phyloP scores from a whole-genome alignment of 1,140 invertebrate genomes.

The Pectinophora gossypiella region DNA sequence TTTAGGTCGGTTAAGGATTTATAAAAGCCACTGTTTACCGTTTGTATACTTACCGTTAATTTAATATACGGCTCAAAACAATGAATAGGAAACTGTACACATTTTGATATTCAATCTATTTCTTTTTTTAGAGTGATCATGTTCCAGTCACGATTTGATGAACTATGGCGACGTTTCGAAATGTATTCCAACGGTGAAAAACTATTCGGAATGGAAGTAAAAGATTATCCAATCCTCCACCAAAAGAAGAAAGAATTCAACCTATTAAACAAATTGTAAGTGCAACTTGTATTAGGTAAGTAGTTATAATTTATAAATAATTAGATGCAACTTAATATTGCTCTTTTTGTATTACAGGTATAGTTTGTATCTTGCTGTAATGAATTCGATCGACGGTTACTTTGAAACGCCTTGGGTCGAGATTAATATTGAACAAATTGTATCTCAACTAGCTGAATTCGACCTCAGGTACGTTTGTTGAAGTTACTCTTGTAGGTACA shows the following conservation, averaged over 20 bases:
- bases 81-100: too few relatives aligned
- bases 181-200: slow-evolving; percentile 88
- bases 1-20: too few relatives aligned
- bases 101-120: not conserved
- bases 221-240: slow-evolving; percentile 87
- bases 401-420: slow-evolving; percentile 89
- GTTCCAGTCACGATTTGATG: slow-evolving; percentile 87
- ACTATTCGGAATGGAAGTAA: slow-evolving; percentile 86
- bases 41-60: too few relatives aligned
- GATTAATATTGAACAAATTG: slow-evolving; percentile 89
- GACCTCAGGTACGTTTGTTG: slow-evolving; percentile 89
- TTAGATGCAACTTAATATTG: not conserved
- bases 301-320: not conserved
- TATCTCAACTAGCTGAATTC: slow-evolving; percentile 86
- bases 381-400: slow-evolving; percentile 89
- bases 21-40: too few relatives aligned
- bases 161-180: slow-evolving; percentile 85
- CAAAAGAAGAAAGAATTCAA: slow-evolving; percentile 89
- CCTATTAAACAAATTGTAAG: slow-evolving; percentile 87
- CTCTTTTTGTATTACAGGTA: slow-evolving; percentile 44
- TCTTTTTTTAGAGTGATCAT: slow-evolving; percentile 76
- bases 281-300: not conserved
- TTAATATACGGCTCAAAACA: too few relatives aligned
- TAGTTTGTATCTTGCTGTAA: slow-evolving; percentile 86
- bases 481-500: too few relatives aligned